These are phyloP conservation scores for Dione juno DNA, from an alignment of 2,888 invertebrate species.

Conservation along the genomic window DNA sequence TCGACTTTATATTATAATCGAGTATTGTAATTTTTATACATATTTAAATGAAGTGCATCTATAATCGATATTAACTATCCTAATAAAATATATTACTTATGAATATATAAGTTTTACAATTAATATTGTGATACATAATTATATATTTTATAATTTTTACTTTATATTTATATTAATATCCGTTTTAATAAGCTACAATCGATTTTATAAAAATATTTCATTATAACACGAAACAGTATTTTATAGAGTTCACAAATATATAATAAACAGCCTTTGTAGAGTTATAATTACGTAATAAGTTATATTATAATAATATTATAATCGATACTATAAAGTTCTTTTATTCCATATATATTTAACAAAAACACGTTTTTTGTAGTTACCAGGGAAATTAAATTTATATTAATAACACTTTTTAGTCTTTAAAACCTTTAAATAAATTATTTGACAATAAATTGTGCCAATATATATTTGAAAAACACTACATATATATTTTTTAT, in stretches of 20 bases:
- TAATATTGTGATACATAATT: conserved; percentile 20
- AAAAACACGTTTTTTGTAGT: background rate
- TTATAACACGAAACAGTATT: conserved; percentile 33
- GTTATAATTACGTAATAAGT: too few species aligned
- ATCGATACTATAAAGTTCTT: too few species aligned
- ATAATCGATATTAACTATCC: background rate
- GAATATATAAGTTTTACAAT: background rate
- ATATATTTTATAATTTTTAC: background rate
- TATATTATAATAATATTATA: too few species aligned
- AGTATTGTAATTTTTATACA: background rate
- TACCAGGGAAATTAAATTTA: background rate
- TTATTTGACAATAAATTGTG: conserved; percentile 50
- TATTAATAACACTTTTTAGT: background rate
- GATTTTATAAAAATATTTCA: conserved; percentile 1
- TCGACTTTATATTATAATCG: conserved; percentile 2
- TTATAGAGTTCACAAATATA: conserved; percentile 21
- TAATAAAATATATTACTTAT: background rate
- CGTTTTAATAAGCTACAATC: conserved; percentile 23
- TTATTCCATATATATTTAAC: background rate
- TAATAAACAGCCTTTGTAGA: background rate
- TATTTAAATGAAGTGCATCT: background rate
- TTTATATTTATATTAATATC: conserved; percentile 1
- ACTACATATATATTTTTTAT: conserved; percentile 55
- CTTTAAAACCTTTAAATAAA: conserved; percentile 2
- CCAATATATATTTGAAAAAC: conserved; percentile 46